Evolutionary conservation across 2,113 vertebrate genomes (phyloP).

Genomic region (Recurvirostra avosetta): DNA sequence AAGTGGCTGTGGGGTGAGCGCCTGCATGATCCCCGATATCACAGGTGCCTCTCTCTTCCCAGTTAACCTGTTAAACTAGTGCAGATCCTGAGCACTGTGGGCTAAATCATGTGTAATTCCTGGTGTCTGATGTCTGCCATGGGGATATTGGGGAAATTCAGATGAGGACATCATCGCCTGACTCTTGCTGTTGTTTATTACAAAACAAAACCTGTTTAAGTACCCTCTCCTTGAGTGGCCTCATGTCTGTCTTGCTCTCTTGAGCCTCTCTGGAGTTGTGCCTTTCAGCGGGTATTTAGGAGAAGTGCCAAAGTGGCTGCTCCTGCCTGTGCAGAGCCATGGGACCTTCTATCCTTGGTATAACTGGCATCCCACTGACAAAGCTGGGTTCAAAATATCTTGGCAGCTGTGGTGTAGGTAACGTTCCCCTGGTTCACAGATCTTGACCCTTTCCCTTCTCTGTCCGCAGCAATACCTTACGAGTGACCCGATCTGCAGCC

Average conservation of each 20-base stretch:
- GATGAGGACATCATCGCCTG: background rate
- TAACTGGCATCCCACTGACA: background rate
- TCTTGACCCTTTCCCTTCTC: background rate
- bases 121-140: background rate
- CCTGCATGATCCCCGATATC: background rate
- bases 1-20: background rate
- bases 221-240: background rate
- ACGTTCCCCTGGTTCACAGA: rapidly evolving
- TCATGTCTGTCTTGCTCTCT: background rate
- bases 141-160: background rate
- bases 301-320: background rate
- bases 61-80: background rate
- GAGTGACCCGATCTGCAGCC: constrained; percentile 89
- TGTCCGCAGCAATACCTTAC: constrained; percentile 85
- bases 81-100: background rate
- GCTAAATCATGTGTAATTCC: background rate
- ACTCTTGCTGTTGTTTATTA: background rate
- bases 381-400: background rate
- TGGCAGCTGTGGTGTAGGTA: background rate
- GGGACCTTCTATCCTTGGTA: background rate
- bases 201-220: background rate
- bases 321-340: background rate
- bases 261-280: background rate
- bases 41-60: background rate
- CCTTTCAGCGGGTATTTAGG: background rate